Conservation (phyloP, 2,888 invertebrate genomes). For the Amphipoea lucens region DNA sequence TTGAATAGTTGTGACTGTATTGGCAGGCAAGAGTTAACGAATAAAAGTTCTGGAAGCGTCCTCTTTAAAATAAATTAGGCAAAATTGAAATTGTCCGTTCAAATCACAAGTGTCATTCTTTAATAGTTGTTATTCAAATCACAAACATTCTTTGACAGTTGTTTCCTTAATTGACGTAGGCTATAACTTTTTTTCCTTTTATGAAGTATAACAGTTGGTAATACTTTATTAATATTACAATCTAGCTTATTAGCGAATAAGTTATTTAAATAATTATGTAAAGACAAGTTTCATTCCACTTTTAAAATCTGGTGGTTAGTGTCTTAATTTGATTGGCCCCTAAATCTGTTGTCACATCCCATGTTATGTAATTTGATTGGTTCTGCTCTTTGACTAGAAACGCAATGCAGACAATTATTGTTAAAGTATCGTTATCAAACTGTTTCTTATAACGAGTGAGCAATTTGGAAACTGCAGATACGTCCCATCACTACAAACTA, state of each 20-base stretch:
- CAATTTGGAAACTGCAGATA: not conserved
- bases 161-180: too few species aligned
- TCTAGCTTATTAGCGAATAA: not conserved
- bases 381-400: not conserved
- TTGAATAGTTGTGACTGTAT: slow-evolving; percentile 65
- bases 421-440: not conserved
- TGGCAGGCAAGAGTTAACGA: slow-evolving; percentile 32
- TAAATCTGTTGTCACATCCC: not conserved
- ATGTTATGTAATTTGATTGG: not conserved
- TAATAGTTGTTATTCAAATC: too few species aligned
- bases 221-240: too few species aligned
- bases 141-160: too few species aligned
- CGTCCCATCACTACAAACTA: too few species aligned
- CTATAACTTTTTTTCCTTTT: not conserved
- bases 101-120: too few species aligned
- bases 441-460: not conserved
- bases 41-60: not conserved
- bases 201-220: not conserved
- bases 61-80: not conserved
- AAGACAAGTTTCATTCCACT: not conserved
- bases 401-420: not conserved
- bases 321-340: not conserved
- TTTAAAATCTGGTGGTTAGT: not conserved
- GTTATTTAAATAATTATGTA: not conserved
- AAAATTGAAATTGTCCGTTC: too few species aligned